Evolutionary conservation across 2,113 vertebrate species (phyloP).

Genomic region (Malaclemys terrapin): DNA sequence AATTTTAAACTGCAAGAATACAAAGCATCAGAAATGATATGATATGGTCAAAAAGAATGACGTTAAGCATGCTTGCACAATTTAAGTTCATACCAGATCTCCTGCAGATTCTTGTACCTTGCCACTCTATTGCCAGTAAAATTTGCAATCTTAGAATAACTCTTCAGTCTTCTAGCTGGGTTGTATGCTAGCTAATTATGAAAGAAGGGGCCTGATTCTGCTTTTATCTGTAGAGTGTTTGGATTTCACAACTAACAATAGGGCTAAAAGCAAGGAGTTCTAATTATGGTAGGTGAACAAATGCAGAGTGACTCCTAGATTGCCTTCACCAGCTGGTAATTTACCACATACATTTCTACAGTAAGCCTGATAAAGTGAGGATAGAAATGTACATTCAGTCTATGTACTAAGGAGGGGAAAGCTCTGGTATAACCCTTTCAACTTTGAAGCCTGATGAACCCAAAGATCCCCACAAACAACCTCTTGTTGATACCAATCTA

Average conservation of each 20-base stretch:
- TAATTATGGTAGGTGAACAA: background rate
- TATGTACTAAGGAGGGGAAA: too few relatives aligned
- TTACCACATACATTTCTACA: background rate
- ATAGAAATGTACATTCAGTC: background rate
- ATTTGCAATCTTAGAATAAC: background rate
- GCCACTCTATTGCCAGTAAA: background rate
- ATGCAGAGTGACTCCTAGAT: background rate
- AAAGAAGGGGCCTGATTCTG: background rate
- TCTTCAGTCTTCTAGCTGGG: background rate
- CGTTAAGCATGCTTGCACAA: background rate
- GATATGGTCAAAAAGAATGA: background rate
- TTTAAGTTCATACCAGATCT: background rate
- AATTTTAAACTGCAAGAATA: conserved; percentile 7
- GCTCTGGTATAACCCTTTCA: background rate
- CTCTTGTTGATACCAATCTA: background rate
- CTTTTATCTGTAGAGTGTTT: background rate
- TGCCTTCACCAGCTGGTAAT: background rate
- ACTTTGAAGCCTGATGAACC: background rate
- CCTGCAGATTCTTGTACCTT: background rate
- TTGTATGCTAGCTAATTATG: background rate
- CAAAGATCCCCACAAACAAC: background rate
- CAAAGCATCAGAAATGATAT: background rate
- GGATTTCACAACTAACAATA: background rate
- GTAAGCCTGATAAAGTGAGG: background rate
- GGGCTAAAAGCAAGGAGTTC: background rate